Percentiles rank a stretch among this genome's conserved stretches.
These are phyloP conservation scores for Sinohyriopsis cumingii DNA, from an alignment of 2,888 invertebrate species.

Conservation along the genomic window DNA sequence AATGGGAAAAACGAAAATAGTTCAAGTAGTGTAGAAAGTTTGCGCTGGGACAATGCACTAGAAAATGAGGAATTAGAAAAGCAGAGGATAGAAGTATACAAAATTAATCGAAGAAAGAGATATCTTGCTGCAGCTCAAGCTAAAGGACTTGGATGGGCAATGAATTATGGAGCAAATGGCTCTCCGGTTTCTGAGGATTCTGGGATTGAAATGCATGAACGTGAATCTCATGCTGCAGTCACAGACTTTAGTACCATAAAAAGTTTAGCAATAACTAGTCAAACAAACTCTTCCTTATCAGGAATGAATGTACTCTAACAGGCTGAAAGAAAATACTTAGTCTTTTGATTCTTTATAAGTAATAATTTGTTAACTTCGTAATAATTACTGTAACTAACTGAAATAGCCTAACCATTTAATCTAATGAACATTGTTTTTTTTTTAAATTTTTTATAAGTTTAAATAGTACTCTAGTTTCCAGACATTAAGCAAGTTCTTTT, in stretches of 20 bases:
- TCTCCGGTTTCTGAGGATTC: constrained; percentile 52
- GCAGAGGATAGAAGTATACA: constrained; percentile 61
- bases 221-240: constrained; percentile 26
- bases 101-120: constrained; percentile 67
- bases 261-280: constrained; percentile 33
- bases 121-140: constrained; percentile 64
- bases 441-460: too few relatives aligned
- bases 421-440: too few relatives aligned
- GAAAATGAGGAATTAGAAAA: constrained; percentile 57
- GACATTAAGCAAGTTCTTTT: too few relatives aligned
- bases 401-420: too few relatives aligned
- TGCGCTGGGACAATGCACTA: constrained; percentile 64
- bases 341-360: too few relatives aligned
- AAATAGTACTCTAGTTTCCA: too few relatives aligned
- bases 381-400: too few relatives aligned
- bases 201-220: constrained; percentile 35
- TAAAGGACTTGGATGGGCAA: constrained; percentile 60
- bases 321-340: too few relatives aligned
- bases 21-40: constrained; percentile 46
- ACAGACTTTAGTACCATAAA: constrained; percentile 35
- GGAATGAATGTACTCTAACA: too few relatives aligned
- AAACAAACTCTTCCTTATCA: constrained; percentile 3
- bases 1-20: too few relatives aligned
- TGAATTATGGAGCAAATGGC: constrained; percentile 49
- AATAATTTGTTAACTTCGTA: too few relatives aligned